These are phyloP conservation scores for Listronotus oregonensis DNA, from an alignment of 1,140 invertebrate genomes.

Conservation along the genomic window DNA sequence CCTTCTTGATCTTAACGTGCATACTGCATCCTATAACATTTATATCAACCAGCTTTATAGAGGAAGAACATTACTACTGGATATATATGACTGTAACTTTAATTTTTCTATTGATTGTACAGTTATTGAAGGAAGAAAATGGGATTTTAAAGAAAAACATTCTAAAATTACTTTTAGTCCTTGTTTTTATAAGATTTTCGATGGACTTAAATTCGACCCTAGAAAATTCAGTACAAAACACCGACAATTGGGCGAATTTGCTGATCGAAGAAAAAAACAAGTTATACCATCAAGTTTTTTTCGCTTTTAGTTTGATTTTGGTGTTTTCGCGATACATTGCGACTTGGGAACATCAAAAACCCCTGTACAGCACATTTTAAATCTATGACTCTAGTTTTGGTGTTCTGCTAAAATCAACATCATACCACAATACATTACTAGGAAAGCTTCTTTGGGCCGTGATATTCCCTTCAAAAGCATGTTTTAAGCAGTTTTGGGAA, in stretches of 20 bases:
- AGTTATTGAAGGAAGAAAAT: background rate
- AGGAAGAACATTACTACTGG: conserved; percentile 94
- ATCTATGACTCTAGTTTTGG: conserved; percentile 46
- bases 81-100: conserved; percentile 68
- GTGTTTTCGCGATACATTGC: conserved; percentile 20
- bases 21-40: conserved; percentile 55
- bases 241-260: conserved; percentile 72
- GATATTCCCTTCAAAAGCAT: conserved; percentile 32
- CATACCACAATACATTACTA: conserved; percentile 35
- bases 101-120: conserved; percentile 23
- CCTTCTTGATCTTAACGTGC: conserved; percentile 6
- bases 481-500: conserved; percentile 32
- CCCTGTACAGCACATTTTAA: conserved; percentile 16
- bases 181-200: conserved; percentile 58
- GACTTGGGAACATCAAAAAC: conserved; percentile 24
- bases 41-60: conserved; percentile 80
- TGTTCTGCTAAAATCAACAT: conserved; percentile 52
- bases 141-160: conserved; percentile 21
- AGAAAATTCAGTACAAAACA: conserved; percentile 79
- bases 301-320: conserved; percentile 59
- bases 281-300: conserved; percentile 59
- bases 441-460: conserved; percentile 47
- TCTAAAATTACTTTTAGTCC: conserved; percentile 19
- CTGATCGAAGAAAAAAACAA: conserved; percentile 59
- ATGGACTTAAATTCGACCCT: conserved; percentile 83